phyloP scores from a whole-genome alignment of 2,113 vertebrate species.

The Ceuthmochares aereus region DNA sequence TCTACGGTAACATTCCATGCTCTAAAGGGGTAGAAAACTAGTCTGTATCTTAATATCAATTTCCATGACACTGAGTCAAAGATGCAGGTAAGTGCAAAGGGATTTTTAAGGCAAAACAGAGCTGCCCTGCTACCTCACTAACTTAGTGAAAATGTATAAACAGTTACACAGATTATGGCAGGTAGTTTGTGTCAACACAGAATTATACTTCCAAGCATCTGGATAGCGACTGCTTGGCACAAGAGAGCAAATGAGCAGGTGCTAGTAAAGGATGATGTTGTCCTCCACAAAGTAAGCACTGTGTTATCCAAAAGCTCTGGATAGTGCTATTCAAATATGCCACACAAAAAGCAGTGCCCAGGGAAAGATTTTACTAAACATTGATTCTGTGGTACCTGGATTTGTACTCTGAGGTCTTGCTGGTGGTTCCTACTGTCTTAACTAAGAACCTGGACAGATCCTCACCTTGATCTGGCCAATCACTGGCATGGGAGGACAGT shows the following conservation, averaged over 20 bases:
- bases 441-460: not conserved
- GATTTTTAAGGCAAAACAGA: slow-evolving; percentile 60
- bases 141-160: slow-evolving; percentile 27
- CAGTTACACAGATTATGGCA: slow-evolving; percentile 4
- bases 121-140: slow-evolving; percentile 9
- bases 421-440: not conserved
- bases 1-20: not conserved
- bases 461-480: not conserved
- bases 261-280: slow-evolving; percentile 6
- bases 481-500: not conserved
- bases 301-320: not conserved
- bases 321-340: not conserved
- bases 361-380: not conserved
- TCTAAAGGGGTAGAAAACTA: not conserved
- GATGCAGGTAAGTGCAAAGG: slow-evolving; percentile 27
- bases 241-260: not conserved
- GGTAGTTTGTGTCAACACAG: slow-evolving; percentile 56
- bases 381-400: not conserved
- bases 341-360: not conserved
- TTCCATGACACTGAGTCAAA: slow-evolving; percentile 43
- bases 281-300: not conserved
- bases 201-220: slow-evolving; percentile 36
- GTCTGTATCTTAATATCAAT: not conserved
- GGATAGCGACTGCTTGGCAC: slow-evolving; percentile 18
- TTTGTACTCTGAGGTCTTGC: not conserved